These are phyloP conservation scores for Mastigias papua DNA, from an alignment of 30 jellyfish, hydroid and myxozoan genomes.

Conservation along the genomic window DNA sequence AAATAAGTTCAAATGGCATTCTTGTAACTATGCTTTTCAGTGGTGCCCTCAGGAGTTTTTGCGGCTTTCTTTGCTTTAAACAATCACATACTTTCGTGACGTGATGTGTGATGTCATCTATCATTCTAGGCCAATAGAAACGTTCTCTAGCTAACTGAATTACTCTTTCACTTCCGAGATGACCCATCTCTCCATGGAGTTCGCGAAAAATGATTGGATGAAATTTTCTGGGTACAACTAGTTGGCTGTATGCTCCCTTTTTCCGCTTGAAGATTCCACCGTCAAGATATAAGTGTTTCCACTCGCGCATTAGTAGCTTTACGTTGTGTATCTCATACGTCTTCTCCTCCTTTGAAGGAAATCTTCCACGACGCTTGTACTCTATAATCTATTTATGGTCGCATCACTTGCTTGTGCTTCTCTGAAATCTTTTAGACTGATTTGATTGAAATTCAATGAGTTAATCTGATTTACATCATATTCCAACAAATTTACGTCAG, in stretches of 20 bases:
- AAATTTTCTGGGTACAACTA: conserved; percentile 11
- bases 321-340: conserved; percentile 8
- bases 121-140: neutral
- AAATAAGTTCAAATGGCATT: conserved; percentile 37
- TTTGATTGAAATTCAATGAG: conserved; percentile 1
- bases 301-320: conserved; percentile 5
- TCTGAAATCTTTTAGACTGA: neutral
- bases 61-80: conserved; percentile 1
- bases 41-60: neutral
- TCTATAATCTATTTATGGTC: neutral
- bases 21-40: neutral
- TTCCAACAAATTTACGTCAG: conserved; percentile 1
- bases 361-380: no score
- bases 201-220: neutral
- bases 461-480: conserved; percentile 12
- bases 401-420: conserved; percentile 3
- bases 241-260: conserved; percentile 16
- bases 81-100: neutral
- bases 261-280: neutral
- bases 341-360: neutral
- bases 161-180: conserved; percentile 39
- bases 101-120: conserved; percentile 10
- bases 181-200: conserved; percentile 40
- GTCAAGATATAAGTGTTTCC: neutral
- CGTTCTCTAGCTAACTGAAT: conserved; percentile 18